phyloP scores from a whole-genome alignment of 2,888 invertebrate species.

The Quadriops clusia region DNA sequence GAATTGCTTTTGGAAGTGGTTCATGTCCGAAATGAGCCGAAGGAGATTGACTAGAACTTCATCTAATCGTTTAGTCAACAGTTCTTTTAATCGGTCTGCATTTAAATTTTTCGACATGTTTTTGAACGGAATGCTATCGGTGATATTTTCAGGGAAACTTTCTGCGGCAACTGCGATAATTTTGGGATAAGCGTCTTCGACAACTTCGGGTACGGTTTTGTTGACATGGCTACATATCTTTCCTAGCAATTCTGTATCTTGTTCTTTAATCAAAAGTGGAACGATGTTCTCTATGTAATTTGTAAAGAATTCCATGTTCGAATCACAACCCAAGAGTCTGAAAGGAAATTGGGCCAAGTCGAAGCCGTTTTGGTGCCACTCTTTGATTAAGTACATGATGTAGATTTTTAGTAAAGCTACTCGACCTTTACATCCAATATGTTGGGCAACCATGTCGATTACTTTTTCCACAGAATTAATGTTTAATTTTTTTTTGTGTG shows the following conservation, averaged over 20 bases:
- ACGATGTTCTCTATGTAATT: slow-evolving; percentile 34
- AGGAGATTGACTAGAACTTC: slow-evolving; percentile 32
- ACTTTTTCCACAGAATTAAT: slow-evolving; percentile 20
- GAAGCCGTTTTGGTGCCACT: slow-evolving; percentile 25
- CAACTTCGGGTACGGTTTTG: slow-evolving; percentile 21
- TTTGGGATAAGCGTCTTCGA: slow-evolving; percentile 24
- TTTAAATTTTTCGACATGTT: slow-evolving; percentile 4
- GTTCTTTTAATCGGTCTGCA: too few relatives aligned
- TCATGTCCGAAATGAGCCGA: slow-evolving; percentile 34
- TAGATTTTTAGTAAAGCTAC: slow-evolving; percentile 37
- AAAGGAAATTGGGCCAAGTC: slow-evolving; percentile 31
- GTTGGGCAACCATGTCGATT: slow-evolving; percentile 21
- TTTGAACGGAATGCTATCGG: too few relatives aligned
- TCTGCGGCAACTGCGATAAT: too few relatives aligned
- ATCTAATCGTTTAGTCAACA: slow-evolving; percentile 37
- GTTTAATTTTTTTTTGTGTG: slow-evolving; percentile 41
- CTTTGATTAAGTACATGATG: slow-evolving; percentile 38
- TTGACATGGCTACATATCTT: slow-evolving; percentile 25
- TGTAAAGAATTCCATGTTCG: slow-evolving; percentile 33
- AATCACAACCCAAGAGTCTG: slow-evolving; percentile 27
- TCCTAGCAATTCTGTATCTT: slow-evolving; percentile 23
- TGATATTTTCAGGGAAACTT: too few relatives aligned
- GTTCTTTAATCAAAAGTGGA: slow-evolving; percentile 33
- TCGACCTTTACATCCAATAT: slow-evolving; percentile 22
- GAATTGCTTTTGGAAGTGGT: slow-evolving; percentile 26